Conservation (phyloP, 2,113 vertebrate genomes). For the Equus przewalskii region DNA sequence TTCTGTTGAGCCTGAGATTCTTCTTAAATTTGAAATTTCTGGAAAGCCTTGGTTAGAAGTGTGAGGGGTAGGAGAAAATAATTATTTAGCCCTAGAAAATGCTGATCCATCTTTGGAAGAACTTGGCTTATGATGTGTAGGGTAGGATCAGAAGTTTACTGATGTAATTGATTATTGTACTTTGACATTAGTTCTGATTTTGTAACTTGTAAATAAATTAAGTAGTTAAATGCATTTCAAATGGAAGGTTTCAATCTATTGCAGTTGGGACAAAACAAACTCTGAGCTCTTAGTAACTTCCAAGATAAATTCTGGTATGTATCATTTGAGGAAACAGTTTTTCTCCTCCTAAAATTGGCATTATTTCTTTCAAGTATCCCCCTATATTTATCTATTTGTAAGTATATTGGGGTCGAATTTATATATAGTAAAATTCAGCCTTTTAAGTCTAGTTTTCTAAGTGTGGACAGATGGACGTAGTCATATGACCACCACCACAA, state of each 20-base stretch:
- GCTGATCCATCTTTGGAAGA: neutral
- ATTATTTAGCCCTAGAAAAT: conserved; percentile 18
- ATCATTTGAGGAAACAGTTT: neutral
- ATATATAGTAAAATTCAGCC: neutral
- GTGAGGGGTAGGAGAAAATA: neutral
- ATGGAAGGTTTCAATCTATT: neutral
- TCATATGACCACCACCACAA: neutral
- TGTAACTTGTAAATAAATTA: neutral
- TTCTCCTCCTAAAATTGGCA: neutral
- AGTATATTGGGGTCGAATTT: neutral
- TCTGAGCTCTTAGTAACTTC: neutral
- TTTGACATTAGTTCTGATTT: neutral
- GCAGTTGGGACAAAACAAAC: neutral
- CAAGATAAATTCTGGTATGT: neutral
- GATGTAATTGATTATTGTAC: neutral
- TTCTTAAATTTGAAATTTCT: neutral
- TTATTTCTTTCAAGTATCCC: neutral
- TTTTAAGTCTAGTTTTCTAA: neutral
- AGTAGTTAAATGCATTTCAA: neutral
- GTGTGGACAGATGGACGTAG: neutral
- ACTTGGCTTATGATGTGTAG: neutral
- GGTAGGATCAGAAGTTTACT: neutral
- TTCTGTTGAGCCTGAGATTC: neutral
- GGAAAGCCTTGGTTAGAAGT: neutral
- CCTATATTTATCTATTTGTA: neutral